Base-by-base conservation (phyloP, 1,140 invertebrate species). In the Oscheius sp. region DNA sequence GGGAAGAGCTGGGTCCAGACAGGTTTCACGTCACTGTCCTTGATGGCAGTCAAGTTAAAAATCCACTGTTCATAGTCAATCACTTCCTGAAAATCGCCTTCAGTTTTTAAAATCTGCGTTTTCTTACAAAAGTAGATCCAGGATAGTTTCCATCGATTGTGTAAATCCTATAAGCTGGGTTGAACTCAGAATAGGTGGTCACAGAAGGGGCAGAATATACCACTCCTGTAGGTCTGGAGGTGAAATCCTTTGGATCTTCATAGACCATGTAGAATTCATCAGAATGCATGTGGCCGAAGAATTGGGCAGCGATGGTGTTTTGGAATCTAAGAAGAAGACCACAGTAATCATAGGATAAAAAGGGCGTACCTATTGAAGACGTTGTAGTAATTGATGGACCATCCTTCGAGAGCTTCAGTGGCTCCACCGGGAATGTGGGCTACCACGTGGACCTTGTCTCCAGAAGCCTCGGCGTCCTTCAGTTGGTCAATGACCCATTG, bases 101-200 rank as follows among this genome's bases (percentile, higher is more conserved):
- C 18, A 63, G 13, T 32, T 38, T 32, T 32, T 63, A 64, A 1
- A 7, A 31, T 10, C 13, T 28, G 3, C 32, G 7, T 1, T 28
- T 13, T 73, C 42, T 72, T 67, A 78, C 78, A 69, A 66, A 80
- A 42, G 67, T 68, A 0, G 77, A 75, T 18, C 75, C 76, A 1
- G 62, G 38, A 73, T 86, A 84, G 46, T 82, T 78, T 23, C 93
- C 94, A 84, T 97, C 95, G 1, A 97, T 89, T 79, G 94, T 93
- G 85, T 96, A 97, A 85, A 98, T 93, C 83, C 94, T 87, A 85
- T 95, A 98, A 2, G 93, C 93, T 0, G 95, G 93, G 89, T 97
- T 97, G 28, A 95, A 87, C 83, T 93, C 91, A 77, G 90, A 58
- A 66, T 82, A 76, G 0, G 81, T 65, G 15, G 80, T 80, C 10